phyloP scores from a whole-genome alignment of 2,797 vertebrate species.

The Hydrocynus forskahlii region DNA sequence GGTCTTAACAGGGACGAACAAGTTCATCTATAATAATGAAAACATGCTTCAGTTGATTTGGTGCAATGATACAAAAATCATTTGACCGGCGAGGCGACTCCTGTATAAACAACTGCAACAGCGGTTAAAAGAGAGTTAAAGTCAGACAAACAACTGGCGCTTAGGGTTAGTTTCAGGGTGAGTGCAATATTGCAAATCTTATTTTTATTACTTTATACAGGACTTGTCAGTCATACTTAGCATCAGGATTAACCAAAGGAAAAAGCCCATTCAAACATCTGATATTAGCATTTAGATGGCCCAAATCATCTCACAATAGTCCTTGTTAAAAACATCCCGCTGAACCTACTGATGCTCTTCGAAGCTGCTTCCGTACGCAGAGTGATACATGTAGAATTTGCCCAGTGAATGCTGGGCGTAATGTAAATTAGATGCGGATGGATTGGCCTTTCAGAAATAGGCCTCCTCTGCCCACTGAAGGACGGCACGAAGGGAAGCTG shows the following conservation, averaged over 20 bases:
- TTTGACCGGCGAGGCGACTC: conserved; percentile 15
- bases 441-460: conserved; percentile 56
- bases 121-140: not conserved
- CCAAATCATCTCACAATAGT: not conserved
- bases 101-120: conserved; percentile 21
- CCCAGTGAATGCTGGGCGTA: conserved; percentile 58
- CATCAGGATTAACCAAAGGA: not conserved
- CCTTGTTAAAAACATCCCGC: not conserved
- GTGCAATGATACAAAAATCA: conserved; percentile 38
- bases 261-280: not conserved
- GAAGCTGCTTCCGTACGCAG: conserved; percentile 24
- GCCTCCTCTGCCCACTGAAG: conserved; percentile 62
- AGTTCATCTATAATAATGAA: conserved; percentile 44
- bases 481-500: conserved; percentile 60
- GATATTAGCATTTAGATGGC: conserved; percentile 29
- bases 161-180: conserved; percentile 6
- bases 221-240: conserved; percentile 22
- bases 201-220: conserved; percentile 16
- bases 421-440: conserved; percentile 54
- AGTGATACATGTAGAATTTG: conserved; percentile 56
- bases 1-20: conserved; percentile 39
- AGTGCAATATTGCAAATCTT: not conserved
- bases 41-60: conserved; percentile 30
- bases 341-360: conserved; percentile 34
- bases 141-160: not conserved